Percentiles rank a stretch among this genome's conserved stretches.
Conservation (phyloP, 1,140 invertebrate genomes). For the Microvelia longipes region DNA sequence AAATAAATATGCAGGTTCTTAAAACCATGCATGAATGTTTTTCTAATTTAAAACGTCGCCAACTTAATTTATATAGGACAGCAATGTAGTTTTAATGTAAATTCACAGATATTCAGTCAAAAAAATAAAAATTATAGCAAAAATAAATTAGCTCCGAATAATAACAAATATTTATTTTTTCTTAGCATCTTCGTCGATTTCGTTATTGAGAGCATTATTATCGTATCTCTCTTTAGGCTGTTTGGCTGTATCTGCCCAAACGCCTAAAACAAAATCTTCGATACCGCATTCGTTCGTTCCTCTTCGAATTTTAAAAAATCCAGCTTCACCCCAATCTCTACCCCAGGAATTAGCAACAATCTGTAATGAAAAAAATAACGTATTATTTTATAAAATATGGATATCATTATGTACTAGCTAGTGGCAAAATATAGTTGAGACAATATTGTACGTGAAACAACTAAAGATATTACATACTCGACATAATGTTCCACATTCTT, state of each 20-base stretch:
- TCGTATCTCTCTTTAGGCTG: background rate
- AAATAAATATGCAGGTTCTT: too few species aligned
- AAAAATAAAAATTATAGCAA: too few species aligned
- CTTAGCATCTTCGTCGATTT: background rate
- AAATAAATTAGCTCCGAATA: too few species aligned
- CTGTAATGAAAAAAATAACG: constrained; percentile 35
- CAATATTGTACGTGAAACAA: background rate
- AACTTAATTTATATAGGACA: too few species aligned
- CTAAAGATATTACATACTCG: background rate
- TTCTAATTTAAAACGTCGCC: too few species aligned
- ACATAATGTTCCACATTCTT: background rate
- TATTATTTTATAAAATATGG: background rate
- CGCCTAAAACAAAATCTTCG: constrained; percentile 64
- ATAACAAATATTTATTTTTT: background rate
- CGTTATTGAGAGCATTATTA: background rate
- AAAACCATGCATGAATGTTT: too few species aligned
- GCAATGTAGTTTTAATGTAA: too few species aligned
- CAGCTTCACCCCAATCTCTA: constrained; percentile 68
- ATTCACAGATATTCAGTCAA: too few species aligned
- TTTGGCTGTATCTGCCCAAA: constrained; percentile 37
- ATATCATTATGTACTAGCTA: background rate
- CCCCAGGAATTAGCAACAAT: constrained; percentile 86
- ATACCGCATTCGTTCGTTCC: constrained; percentile 73
- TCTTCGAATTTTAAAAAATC: constrained; percentile 62
- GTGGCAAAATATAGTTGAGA: background rate